Evolutionary conservation across 2,113 vertebrate genomes (phyloP), one percentile per base, ranked within the genome.

Genomic region (Procavia capensis): DNA sequence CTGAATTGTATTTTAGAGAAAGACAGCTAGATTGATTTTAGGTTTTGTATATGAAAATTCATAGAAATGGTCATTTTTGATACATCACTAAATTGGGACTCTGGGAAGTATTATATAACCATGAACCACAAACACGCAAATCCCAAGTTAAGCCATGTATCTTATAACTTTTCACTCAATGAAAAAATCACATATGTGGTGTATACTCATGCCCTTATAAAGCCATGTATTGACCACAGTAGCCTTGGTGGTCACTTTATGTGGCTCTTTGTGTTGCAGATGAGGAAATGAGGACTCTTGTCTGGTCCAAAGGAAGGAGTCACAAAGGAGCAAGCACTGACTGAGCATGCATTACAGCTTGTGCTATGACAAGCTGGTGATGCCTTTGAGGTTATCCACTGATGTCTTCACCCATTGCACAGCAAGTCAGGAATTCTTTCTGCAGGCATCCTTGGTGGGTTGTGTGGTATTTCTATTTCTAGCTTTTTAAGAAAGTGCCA

Each of bases 111-210:
- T 96, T 95, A 64, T 11, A 11, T 70, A 95, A 89, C 31, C 36
- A 79, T 61, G 89, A 97, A 88, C 85, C 86, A 93, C 39, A 87
- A 79, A 84, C 66, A 57, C 25, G 41, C 47, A 79, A 63, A 79
- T 91, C 22, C 59, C 43, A 87, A 85, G 2, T 86, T 84, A 86
- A 85, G 78, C 85, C 47, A 93, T 91, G 20, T 64, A 70, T 88
- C 92, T 96, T 93, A 90, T 31, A 92, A 95, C 27, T 41, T 90
- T 94, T 93, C 61, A 85, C 47, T 95, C 82, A 90, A 41, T 88
- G 70, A 4, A 20, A 81, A 90, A 92, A 68, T 90, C 85, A 90
- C 0, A 0, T 78, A 81, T 54, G 29, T 75, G 36, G 31, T 14
- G 8, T 27, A 2, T 45, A 50, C 14, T 70, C 45, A 84, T n/a